Conservation (phyloP, 2,113 vertebrate species). For the Cyprinodon tularosa region DNA sequence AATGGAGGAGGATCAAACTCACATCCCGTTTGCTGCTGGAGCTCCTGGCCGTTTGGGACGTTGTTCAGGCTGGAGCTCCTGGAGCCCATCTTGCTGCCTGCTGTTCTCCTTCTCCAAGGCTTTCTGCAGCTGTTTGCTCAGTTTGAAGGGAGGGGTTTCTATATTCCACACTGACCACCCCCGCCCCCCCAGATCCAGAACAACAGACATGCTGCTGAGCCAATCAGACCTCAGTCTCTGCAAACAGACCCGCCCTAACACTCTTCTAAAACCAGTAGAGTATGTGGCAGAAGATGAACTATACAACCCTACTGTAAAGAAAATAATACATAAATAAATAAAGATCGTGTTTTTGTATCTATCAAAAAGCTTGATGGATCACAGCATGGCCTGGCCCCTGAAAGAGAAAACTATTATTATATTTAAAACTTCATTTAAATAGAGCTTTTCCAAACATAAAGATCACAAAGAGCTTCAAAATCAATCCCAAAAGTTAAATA, state of each 20-base stretch:
- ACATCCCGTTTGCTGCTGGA: conserved; percentile 76
- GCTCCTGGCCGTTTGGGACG: conserved; percentile 58
- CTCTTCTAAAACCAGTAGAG: no score
- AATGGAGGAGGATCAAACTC: conserved; percentile 21
- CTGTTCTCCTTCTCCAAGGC: not conserved
- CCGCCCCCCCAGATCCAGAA: not conserved
- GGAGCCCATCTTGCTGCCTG: conserved; percentile 63
- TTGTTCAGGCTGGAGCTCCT: conserved; percentile 46
- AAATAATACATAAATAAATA: no score
- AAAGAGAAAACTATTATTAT: no score
- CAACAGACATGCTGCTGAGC: not conserved
- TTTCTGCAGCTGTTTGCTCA: not conserved
- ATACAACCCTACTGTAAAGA: no score
- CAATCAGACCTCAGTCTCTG: conserved; percentile 8
- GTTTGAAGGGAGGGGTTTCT: not conserved
- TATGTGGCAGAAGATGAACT: no score
- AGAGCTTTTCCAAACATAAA: no score
- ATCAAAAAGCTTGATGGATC: no score
- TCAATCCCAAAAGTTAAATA: no score
- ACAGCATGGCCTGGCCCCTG: no score
- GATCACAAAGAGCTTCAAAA: no score
- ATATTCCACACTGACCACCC: not conserved
- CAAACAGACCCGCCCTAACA: not conserved
- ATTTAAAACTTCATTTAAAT: no score
- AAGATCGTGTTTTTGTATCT: no score